Evolutionary conservation across 1,140 invertebrate species (phyloP), one percentile per base, ranked within the genome.

Genomic region (Drosophila navojoa): DNA sequence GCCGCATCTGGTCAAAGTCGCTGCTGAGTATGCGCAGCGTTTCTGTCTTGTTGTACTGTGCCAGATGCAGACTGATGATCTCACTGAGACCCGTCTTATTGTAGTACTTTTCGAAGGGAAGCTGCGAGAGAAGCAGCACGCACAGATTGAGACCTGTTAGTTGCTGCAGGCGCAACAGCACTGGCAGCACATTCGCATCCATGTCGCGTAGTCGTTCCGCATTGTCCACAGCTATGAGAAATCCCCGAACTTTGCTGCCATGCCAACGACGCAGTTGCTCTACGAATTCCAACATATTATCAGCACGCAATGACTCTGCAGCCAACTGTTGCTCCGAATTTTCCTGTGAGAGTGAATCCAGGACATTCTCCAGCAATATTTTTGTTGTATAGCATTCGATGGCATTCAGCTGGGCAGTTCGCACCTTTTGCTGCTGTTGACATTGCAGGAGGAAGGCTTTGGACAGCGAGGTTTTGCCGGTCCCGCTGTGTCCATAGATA

Each of bases 31-130:
- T 96, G 82, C 95, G 93, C n/a, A 93, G 90, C 0, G 97, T 91
- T 89, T 98, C 96, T 10, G 96, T 95, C 93, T 95, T 96, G 13
- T 93, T 95, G 84, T 98, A 98, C 78, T 97, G 96, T 0, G 96
- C 94, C 92, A 97, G 97, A 90, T 95, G 94, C 11, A 98, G 79
- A 64, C 94, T 94, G 27, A 97, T 94, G 0, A 96, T 95, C 70
- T 97, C 95, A n/a, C 93, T 92, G 4, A 95, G 92, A n/a, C 95
- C 95, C 25, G 94, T 94, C 90, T 95, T 95, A 22, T 93, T 93
- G 71, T 94, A 93, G 90, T 95, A 97, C 81, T 97, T 97, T 76
- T 97, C 96, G 92, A 96, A 97, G 22, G 95, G 92, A 40, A 98
- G 93, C 87, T 96, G 95, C 3, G 95, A 96, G 27, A 97, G 92